phyloP scores from a whole-genome alignment of 2,888 invertebrate genomes.

The Polydesmus complanatus region DNA sequence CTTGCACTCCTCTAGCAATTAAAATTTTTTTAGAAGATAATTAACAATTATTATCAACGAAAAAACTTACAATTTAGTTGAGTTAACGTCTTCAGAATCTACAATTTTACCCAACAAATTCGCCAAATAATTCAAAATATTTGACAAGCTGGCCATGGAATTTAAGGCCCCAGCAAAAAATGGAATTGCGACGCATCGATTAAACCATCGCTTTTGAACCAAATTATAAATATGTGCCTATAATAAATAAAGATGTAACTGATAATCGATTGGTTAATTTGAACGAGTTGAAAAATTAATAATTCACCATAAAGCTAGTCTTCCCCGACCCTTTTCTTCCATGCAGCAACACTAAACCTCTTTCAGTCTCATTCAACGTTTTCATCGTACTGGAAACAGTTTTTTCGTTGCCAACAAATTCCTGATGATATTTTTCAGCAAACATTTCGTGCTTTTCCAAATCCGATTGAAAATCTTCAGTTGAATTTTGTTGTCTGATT shows the following conservation, averaged over 20 bases:
- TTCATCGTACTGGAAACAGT: background rate
- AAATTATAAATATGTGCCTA: background rate
- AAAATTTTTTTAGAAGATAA: too few relatives aligned
- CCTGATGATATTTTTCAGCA: constrained; percentile 7
- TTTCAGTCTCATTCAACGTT: constrained; percentile 17
- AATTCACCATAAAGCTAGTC: constrained; percentile 29
- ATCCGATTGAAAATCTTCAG: too few relatives aligned
- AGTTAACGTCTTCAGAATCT: too few relatives aligned
- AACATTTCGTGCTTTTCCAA: constrained; percentile 25
- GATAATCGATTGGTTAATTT: background rate
- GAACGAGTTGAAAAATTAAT: background rate
- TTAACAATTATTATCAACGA: too few relatives aligned
- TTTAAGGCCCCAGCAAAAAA: background rate
- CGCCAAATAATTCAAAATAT: too few relatives aligned
- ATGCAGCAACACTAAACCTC: constrained; percentile 26
- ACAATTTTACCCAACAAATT: too few relatives aligned
- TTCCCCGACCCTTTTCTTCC: constrained; percentile 34
- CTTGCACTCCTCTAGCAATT: background rate
- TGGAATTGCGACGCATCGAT: background rate
- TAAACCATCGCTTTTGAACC: background rate
- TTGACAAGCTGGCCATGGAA: too few relatives aligned
- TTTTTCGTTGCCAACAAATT: constrained; percentile 8
- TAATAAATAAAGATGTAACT: background rate
- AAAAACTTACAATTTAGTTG: too few relatives aligned
- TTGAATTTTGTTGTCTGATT: constrained; percentile 14